These are phyloP conservation scores for Myocastor coypus DNA, from an alignment of 2,113 vertebrate genomes.

Conservation along the genomic window DNA sequence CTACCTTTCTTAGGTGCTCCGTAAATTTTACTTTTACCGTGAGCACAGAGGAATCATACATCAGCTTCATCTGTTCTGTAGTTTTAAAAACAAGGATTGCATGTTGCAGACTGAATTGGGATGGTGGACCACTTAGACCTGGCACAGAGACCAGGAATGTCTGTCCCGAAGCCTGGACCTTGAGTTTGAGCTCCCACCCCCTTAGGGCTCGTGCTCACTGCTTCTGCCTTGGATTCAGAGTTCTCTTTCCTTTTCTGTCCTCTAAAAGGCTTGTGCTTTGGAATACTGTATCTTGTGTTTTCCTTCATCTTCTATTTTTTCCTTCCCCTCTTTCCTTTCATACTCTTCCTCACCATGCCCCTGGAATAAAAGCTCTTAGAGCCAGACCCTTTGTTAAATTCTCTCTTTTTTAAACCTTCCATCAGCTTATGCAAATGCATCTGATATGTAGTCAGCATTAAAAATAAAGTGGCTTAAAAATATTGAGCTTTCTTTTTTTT, in stretches of 20 bases:
- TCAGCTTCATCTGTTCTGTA: neutral
- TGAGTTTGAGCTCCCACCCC: neutral
- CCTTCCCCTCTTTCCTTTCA: neutral
- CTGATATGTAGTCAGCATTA: neutral
- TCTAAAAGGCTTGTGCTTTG: neutral
- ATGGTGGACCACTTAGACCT: neutral
- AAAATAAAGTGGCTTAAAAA: neutral
- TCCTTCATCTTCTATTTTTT: no score
- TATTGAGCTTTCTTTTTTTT: neutral
- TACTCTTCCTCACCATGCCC: neutral
- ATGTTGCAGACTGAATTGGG: neutral
- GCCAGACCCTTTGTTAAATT: neutral
- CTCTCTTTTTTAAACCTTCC: neutral
- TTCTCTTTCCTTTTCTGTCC: neutral
- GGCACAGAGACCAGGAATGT: neutral
- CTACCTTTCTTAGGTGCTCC: neutral
- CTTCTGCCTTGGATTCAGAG: neutral
- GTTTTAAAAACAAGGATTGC: neutral
- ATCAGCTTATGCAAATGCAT: neutral
- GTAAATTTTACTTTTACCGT: neutral
- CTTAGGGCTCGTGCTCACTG: neutral
- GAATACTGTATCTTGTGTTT: neutral
- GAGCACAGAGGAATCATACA: neutral
- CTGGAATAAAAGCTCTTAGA: neutral
- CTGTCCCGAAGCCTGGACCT: neutral